Evolutionary conservation across 2,888 invertebrate genomes (phyloP).

Genomic region (Latrodectus elegans): DNA sequence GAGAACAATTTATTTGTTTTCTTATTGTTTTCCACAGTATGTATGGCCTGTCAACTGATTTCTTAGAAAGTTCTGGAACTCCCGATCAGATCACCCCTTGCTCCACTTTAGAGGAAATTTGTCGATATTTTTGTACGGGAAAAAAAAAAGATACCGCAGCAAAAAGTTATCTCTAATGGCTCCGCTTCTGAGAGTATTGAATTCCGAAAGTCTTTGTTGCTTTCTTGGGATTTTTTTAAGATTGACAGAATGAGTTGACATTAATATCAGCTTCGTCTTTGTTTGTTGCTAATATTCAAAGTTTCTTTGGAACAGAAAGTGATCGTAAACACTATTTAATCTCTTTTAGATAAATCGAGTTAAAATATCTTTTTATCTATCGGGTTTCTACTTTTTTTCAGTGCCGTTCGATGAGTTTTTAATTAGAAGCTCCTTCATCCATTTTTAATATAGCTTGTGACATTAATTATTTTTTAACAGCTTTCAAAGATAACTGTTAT

Average conservation of each 20-base stretch:
- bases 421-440: too few relatives aligned
- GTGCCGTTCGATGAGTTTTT: too few relatives aligned
- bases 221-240: background rate
- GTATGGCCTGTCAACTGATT: conserved; percentile 41
- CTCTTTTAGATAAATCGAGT: too few relatives aligned
- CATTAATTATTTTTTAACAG: too few relatives aligned
- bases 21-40: conserved; percentile 13
- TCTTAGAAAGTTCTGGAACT: conserved; percentile 29
- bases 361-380: too few relatives aligned
- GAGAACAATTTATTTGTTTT: conserved; percentile 23
- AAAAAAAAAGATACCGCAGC: background rate
- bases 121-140: background rate
- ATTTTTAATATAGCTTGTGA: too few relatives aligned
- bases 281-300: background rate
- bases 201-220: background rate
- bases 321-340: background rate
- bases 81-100: conserved; percentile 10
- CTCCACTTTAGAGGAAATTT: conserved; percentile 10
- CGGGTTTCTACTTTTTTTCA: too few relatives aligned
- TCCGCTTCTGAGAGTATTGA: conserved; percentile 20
- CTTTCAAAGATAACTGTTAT: too few relatives aligned
- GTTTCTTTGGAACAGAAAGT: background rate
- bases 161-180: background rate
- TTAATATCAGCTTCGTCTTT: background rate
- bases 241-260: background rate